Conservation (phyloP, 2,888 invertebrate species). For the Ypsolopha sequella region DNA sequence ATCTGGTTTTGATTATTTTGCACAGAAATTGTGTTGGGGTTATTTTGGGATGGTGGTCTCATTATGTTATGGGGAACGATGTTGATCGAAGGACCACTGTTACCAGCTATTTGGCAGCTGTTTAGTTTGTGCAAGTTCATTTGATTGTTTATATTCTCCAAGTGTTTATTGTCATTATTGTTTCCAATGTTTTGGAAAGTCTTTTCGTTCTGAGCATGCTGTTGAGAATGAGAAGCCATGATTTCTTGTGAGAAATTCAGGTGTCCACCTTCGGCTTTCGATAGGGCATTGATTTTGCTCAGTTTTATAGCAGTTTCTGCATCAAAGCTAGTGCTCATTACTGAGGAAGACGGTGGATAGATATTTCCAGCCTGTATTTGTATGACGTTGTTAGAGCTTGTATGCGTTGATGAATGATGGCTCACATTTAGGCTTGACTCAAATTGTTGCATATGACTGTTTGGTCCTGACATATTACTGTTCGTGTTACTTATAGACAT, state of each 20-base stretch:
- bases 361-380: slow-evolving; percentile 63
- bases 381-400: slow-evolving; percentile 54
- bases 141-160: slow-evolving; percentile 40
- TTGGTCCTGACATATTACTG: slow-evolving; percentile 30
- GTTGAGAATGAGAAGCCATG: slow-evolving; percentile 60
- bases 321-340: slow-evolving; percentile 53
- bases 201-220: slow-evolving; percentile 55
- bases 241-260: slow-evolving; percentile 62
- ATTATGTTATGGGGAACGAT: slow-evolving; percentile 57
- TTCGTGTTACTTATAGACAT: slow-evolving; percentile 26
- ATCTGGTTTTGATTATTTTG: slow-evolving; percentile 54
- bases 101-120: slow-evolving; percentile 54
- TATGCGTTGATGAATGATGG: slow-evolving; percentile 47
- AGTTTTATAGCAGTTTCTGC: slow-evolving; percentile 58
- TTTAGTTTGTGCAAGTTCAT: slow-evolving; percentile 55
- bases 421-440: slow-evolving; percentile 39
- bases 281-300: slow-evolving; percentile 59
- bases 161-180: slow-evolving; percentile 45
- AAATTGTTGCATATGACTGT: slow-evolving; percentile 52
- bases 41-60: slow-evolving; percentile 45
- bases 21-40: slow-evolving; percentile 43
- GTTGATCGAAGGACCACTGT: slow-evolving; percentile 44
- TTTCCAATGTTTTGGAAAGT: slow-evolving; percentile 54
- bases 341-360: slow-evolving; percentile 43
- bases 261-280: slow-evolving; percentile 59